A percentile compares a stretch with the other conserved stretches of the same genome.
These are phyloP conservation scores for Gasteruption jaculator DNA, from an alignment of 2,888 invertebrate species.

Conservation along the genomic window DNA sequence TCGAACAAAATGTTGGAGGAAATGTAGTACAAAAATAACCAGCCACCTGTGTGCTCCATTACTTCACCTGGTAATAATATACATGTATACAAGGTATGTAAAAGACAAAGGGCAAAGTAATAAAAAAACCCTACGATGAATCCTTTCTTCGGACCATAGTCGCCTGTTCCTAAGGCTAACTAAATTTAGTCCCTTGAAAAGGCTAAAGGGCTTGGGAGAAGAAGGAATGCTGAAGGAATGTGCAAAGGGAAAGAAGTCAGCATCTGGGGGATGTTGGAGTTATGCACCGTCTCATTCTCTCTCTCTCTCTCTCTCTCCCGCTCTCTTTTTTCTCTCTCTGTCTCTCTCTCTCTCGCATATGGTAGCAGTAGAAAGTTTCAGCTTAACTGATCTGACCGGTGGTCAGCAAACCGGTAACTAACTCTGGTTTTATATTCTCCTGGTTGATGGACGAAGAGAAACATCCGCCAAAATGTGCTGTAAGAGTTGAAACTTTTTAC, in stretches of 20 bases:
- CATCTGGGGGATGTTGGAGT: conserved; percentile 1
- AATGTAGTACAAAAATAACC: too few species aligned
- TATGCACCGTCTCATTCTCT: too few species aligned
- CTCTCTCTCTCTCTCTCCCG: too few species aligned
- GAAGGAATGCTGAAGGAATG: background rate
- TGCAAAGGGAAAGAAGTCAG: conserved; percentile 2
- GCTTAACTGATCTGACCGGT: conserved; percentile 20
- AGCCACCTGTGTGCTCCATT: too few species aligned
- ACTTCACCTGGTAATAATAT: too few species aligned
- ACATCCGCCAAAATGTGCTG: conserved; percentile 41
- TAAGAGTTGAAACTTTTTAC: too few species aligned
- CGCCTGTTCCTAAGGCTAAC: conserved; percentile 40
- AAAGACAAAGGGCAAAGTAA: too few species aligned
- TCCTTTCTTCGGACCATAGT: too few species aligned
- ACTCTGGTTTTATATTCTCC: conserved; percentile 29
- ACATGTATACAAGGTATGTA: too few species aligned
- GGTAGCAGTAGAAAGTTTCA: background rate
- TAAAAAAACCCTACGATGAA: too few species aligned
- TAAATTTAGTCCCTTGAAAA: conserved; percentile 36
- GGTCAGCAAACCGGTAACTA: conserved; percentile 16
- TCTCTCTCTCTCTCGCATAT: conserved; percentile 3
- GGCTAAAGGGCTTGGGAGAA: conserved; percentile 27
- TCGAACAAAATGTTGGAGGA: too few species aligned
- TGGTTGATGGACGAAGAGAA: conserved; percentile 41
- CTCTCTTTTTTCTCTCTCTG: too few species aligned